Conservation (phyloP, 37 sponge, comb jelly and placozoan genomes). For the Spongia lamella region DNA sequence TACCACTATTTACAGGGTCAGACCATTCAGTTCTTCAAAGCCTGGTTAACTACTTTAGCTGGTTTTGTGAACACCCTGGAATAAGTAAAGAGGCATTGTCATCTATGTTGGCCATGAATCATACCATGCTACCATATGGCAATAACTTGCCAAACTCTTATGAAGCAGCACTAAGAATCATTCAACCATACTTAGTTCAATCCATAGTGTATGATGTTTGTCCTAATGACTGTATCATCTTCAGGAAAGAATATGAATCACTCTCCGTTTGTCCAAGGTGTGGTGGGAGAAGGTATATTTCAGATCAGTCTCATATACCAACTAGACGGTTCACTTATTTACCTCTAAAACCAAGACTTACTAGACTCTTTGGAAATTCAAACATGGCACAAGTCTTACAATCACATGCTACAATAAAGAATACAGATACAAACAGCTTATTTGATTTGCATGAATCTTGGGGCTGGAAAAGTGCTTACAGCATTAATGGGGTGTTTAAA, state of each 20-base stretch:
- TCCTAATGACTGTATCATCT: slow-evolving; percentile 33
- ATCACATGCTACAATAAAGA: background rate
- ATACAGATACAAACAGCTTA: background rate
- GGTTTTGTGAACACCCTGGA: slow-evolving; percentile 37
- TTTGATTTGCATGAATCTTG: slow-evolving; percentile 26
- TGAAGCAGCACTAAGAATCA: slow-evolving; percentile 9
- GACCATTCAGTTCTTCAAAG: background rate
- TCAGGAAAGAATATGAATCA: slow-evolving; percentile 1
- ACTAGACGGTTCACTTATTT: slow-evolving; percentile 13
- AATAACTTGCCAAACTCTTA: slow-evolving; percentile 13
- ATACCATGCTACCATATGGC: slow-evolving; percentile 8
- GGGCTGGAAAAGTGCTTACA: slow-evolving; percentile 6
- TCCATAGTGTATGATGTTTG: slow-evolving; percentile 18
- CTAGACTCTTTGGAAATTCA: background rate
- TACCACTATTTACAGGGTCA: slow-evolving; percentile 3
- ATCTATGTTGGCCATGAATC: background rate
- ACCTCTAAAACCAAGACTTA: slow-evolving; percentile 16
- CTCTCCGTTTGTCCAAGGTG: too few species aligned
- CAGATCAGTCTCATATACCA: background rate
- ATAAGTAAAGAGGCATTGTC: slow-evolving; percentile 32
- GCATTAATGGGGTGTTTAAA: background rate
- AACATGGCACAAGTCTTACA: slow-evolving; percentile 20
- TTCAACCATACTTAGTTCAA: slow-evolving; percentile 20
- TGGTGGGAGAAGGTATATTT: slow-evolving; percentile 2
- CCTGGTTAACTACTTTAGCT: slow-evolving; percentile 6